Conservation (phyloP, 2,113 vertebrate genomes). For the Urocynchramus pylzowi region DNA sequence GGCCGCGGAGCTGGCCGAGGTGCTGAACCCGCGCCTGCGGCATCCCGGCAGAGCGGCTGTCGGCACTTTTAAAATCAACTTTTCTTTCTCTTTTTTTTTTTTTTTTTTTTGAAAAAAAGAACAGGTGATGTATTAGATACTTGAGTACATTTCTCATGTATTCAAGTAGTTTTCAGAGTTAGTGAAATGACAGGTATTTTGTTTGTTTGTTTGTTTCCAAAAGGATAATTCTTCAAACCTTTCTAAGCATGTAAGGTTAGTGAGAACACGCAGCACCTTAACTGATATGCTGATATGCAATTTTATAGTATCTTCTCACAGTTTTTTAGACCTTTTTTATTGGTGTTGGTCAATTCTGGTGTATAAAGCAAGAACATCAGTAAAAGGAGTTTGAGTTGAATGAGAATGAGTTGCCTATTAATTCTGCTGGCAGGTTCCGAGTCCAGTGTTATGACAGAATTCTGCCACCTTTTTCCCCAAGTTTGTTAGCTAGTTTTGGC, state of each 20-base stretch:
- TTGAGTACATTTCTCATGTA: background rate
- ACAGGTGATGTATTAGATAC: background rate
- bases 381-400: background rate
- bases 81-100: background rate
- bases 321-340: background rate
- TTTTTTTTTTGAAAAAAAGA: too few relatives aligned
- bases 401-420: background rate
- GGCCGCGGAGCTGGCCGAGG: conserved; percentile 3
- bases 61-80: accelerated
- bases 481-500: background rate
- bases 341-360: background rate
- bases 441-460: background rate
- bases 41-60: accelerated
- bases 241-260: background rate
- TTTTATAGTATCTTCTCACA: background rate
- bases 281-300: background rate
- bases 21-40: background rate
- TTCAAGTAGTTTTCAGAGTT: background rate
- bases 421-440: background rate
- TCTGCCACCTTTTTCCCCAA: background rate
- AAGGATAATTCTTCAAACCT: background rate
- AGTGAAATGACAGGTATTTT: background rate
- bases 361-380: background rate
- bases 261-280: background rate
- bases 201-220: background rate